Evolutionary conservation across 2,888 invertebrate genomes (phyloP).

Genomic region (Cerastis rubricosa): DNA sequence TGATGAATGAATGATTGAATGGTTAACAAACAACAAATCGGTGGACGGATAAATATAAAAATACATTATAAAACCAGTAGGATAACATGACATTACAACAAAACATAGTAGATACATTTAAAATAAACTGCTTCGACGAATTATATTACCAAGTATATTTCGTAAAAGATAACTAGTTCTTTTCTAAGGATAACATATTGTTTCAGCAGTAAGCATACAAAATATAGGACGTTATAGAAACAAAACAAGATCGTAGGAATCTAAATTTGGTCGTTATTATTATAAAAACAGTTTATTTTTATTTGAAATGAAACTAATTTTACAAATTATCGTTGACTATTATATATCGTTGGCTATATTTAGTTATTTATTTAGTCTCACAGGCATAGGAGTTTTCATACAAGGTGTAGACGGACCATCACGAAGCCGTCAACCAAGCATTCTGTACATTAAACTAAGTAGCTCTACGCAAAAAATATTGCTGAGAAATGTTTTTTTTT

Average conservation of each 20-base stretch:
- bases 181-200: slow-evolving; percentile 1
- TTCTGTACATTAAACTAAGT: no score
- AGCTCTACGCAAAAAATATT: no score
- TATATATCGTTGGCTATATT: no score
- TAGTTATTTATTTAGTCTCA: not conserved
- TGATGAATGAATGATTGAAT: slow-evolving; percentile 10
- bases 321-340: not conserved
- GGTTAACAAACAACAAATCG: slow-evolving; percentile 9
- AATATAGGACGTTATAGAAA: slow-evolving; percentile 31
- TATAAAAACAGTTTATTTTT: slow-evolving; percentile 8
- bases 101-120: not conserved
- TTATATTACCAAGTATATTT: slow-evolving; percentile 20
- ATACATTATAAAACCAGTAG: not conserved
- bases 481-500: no score
- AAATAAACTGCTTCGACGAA: slow-evolving; percentile 20
- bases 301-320: slow-evolving; percentile 6
- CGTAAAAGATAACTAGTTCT: slow-evolving; percentile 13
- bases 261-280: slow-evolving; percentile 56
- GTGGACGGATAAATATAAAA: slow-evolving; percentile 62
- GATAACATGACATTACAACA: not conserved
- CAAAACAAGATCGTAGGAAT: slow-evolving; percentile 33
- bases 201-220: not conserved
- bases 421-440: no score
- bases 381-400: not conserved
- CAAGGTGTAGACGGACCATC: no score